phyloP scores from a whole-genome alignment of 2,888 invertebrate species.

The Heliconius aoede region DNA sequence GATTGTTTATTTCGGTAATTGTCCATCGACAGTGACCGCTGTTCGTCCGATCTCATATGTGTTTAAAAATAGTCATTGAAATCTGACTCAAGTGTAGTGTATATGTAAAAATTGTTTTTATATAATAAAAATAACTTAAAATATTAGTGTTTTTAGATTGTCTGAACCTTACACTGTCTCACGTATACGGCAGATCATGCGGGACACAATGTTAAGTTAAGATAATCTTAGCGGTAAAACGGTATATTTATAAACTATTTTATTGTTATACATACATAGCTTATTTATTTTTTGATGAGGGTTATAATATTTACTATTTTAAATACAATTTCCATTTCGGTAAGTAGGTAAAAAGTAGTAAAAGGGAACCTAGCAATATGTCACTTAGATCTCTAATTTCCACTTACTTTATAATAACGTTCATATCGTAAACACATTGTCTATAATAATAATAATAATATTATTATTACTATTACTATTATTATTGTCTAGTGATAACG shows the following conservation, averaged over 20 bases:
- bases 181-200: too few species aligned
- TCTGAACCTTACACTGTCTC: too few species aligned
- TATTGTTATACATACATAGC: background rate
- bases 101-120: too few species aligned
- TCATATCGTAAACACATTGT: background rate
- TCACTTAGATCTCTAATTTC: background rate
- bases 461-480: too few species aligned
- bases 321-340: too few species aligned
- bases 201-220: too few species aligned
- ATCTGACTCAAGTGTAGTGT: background rate
- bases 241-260: background rate
- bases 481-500: background rate
- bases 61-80: background rate
- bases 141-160: too few species aligned
- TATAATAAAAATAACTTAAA: too few species aligned
- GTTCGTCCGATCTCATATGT: slow-evolving; percentile 2
- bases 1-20: slow-evolving; percentile 35
- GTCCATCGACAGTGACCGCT: slow-evolving; percentile 40
- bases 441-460: too few species aligned
- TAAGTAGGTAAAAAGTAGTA: background rate
- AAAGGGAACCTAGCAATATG: background rate
- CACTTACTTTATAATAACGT: background rate
- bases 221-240: too few species aligned
- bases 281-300: background rate
- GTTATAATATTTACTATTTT: background rate